Percentiles rank a stretch among this genome's conserved stretches.
These are phyloP conservation scores for Lampris megalopsis DNA, from an alignment of 2,113 vertebrate species.

Conservation along the genomic window DNA sequence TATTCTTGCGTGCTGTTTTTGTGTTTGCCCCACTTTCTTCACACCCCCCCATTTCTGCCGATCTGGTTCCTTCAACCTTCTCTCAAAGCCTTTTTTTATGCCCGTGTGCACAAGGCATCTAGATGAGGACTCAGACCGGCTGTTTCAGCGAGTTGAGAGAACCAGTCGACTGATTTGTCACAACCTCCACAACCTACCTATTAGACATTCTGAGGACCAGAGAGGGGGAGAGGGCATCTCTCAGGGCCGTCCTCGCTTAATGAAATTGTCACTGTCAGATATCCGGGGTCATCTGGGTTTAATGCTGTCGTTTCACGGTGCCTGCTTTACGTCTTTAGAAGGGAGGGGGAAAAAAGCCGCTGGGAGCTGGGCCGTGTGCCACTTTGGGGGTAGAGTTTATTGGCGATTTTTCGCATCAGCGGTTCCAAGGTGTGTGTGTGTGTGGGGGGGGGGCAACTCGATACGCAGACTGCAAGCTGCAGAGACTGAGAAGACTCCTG, in stretches of 20 bases:
- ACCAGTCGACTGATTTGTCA: slow-evolving; percentile 33
- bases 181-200: slow-evolving; percentile 11
- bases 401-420: slow-evolving; percentile 64
- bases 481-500: slow-evolving; percentile 38
- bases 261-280: slow-evolving; percentile 52
- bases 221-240: slow-evolving; percentile 7
- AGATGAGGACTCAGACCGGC: not conserved
- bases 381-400: slow-evolving; percentile 35
- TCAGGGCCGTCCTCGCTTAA: slow-evolving; percentile 35
- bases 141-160: slow-evolving; percentile 5
- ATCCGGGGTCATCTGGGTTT: slow-evolving; percentile 33
- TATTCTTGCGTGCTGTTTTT: not conserved
- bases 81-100: not conserved
- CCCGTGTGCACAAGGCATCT: not conserved
- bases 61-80: not conserved
- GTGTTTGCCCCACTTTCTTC: slow-evolving; percentile 6
- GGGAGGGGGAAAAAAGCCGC: slow-evolving; percentile 7
- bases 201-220: slow-evolving; percentile 13
- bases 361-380: slow-evolving; percentile 10
- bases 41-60: not conserved
- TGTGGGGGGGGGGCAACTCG: slow-evolving; percentile 49
- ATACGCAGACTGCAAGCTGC: slow-evolving; percentile 46
- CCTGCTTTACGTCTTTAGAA: slow-evolving; percentile 62
- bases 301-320: slow-evolving; percentile 51
- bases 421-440: slow-evolving; percentile 58